These are phyloP conservation scores for Pollenia angustigena DNA, from an alignment of 2,888 invertebrate genomes.

Conservation along the genomic window DNA sequence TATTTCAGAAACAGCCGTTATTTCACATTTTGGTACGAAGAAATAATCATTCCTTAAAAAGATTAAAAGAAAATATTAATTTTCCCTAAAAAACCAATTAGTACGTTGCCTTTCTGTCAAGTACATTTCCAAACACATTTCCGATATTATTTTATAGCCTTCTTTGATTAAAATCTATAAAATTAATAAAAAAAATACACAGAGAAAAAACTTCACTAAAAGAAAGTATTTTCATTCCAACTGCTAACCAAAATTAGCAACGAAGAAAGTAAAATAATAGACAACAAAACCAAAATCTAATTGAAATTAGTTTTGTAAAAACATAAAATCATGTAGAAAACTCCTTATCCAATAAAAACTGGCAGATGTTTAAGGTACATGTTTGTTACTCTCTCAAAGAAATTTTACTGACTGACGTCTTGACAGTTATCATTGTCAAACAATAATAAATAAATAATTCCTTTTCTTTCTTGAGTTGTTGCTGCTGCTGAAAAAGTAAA, in stretches of 20 bases:
- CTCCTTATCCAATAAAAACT: background rate
- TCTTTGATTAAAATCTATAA: constrained; percentile 3
- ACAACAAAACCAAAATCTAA: constrained; percentile 46
- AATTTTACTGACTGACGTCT: constrained; percentile 5
- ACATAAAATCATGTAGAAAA: constrained; percentile 33
- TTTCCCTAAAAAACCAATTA: constrained; percentile 4
- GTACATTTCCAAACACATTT: background rate
- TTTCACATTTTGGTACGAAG: too few relatives aligned
- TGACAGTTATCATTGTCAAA: constrained; percentile 14
- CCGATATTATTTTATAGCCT: background rate
- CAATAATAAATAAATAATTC: constrained; percentile 42
- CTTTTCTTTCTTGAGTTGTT: constrained; percentile 24
- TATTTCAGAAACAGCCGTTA: too few relatives aligned
- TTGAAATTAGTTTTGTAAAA: constrained; percentile 40
- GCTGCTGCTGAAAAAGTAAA: background rate
- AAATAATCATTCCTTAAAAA: background rate
- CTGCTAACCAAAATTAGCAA: constrained; percentile 6
- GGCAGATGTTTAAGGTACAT: background rate
- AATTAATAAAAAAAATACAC: background rate
- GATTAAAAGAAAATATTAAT: background rate
- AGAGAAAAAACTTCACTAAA: background rate
- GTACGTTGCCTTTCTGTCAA: background rate
- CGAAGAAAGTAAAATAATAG: constrained; percentile 56
- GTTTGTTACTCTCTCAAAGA: background rate
- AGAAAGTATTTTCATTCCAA: constrained; percentile 53